Base-by-base conservation (phyloP, 2,888 invertebrate species). In the Campaea margaritaria region DNA sequence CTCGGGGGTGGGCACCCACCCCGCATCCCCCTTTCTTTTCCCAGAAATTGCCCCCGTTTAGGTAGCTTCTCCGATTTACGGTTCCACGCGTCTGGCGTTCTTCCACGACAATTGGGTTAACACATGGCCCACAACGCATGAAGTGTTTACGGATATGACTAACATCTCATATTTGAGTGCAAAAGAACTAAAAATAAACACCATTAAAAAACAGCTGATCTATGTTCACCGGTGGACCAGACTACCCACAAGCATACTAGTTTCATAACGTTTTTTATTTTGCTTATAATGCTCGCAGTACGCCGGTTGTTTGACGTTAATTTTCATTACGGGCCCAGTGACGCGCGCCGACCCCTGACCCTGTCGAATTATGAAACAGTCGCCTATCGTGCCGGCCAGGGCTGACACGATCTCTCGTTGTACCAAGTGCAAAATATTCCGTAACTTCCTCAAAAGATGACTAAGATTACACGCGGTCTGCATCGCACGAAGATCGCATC, bases 321-420 rank as follows among this genome's bases (percentile, higher is more conserved):
- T 31, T 67, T 71, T 31, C 31, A 31, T 31, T 31, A 63, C 12
- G 53, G 48, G 55, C 64, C 54, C 36, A 54, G 60, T 70, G 66
- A 68, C 68, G 70, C 71, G 64, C 73, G 70, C 64, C 73, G 73
- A 78, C 72, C 76, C 72, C 68, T 74, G 70, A 74, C 75, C 75
- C 69, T 67, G 70, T 66, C 62, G 51, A 74, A 73, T 79, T 78
- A 69, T 70, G 68, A 73, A 75, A 72, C 68, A 60, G 62, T 54
- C 39, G 31, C 45, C 39, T 27, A 54, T 53, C 16, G 36, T 45
- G 50, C 49, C 5, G 51, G 46, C 28, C 48, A 55, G 16, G 36
- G 31, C 43, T 53, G 2, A 46, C 42, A 31, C 45, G 36, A 45
- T 21, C 21, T 36, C 45, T 44, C 49, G 34, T 60, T 21, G 62